Conservation (phyloP, 2,797 vertebrate species). For the Xyrichtys novacula region DNA sequence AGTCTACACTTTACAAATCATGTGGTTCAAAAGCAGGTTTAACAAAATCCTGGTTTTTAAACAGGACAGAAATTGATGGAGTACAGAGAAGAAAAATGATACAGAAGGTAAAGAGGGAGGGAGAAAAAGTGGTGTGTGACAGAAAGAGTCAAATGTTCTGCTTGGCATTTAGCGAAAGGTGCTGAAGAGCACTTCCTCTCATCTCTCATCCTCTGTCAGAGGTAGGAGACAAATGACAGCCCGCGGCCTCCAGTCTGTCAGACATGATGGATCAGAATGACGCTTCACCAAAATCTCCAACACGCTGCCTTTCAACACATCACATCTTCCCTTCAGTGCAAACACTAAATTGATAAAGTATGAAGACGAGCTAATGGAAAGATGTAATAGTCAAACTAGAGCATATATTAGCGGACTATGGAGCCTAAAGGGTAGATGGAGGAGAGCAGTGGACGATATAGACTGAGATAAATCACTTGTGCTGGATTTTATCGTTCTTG, state of each 20-base stretch:
- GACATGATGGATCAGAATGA: conserved; percentile 79
- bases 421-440: conserved; percentile 69
- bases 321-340: conserved; percentile 77
- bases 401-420: conserved; percentile 77
- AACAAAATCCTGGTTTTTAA: conserved; percentile 24
- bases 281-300: conserved; percentile 72
- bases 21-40: conserved; percentile 23
- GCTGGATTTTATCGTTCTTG: conserved; percentile 77
- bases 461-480: conserved; percentile 72
- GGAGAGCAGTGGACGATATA: conserved; percentile 57
- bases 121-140: conserved; percentile 23
- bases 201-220: conserved; percentile 68
- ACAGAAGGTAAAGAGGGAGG: background rate
- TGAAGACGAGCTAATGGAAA: conserved; percentile 75
- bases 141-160: conserved; percentile 62
- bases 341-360: conserved; percentile 81
- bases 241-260: conserved; percentile 76
- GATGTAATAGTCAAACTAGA: conserved; percentile 83
- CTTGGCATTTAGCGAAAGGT: conserved; percentile 76
- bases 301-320: conserved; percentile 70
- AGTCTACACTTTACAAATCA: conserved; percentile 13
- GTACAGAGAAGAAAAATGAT: conserved; percentile 15
- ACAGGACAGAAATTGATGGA: conserved; percentile 7
- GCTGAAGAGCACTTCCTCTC: conserved; percentile 72
- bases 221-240: conserved; percentile 72